A percentile compares a stretch with the other conserved stretches of the same genome.
phyloP scores from a whole-genome alignment of 92 coral and sea anemone genomes.

The Palythoa heliodiscus region DNA sequence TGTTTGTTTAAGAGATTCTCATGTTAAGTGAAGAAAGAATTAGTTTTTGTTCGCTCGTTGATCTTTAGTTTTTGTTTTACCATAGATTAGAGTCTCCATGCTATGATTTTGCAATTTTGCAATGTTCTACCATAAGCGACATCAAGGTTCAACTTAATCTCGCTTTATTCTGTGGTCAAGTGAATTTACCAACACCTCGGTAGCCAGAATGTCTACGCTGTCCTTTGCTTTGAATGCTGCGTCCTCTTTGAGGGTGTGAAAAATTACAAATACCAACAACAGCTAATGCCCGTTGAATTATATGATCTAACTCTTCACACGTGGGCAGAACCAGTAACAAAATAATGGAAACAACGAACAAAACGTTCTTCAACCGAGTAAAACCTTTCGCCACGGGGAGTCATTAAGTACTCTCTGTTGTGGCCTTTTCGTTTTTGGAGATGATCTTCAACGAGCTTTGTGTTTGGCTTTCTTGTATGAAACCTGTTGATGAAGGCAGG shows the following conservation, averaged over 20 bases:
- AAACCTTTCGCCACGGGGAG: conserved; percentile 9
- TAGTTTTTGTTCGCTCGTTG: conserved; percentile 15
- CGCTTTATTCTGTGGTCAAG: conserved; percentile 30
- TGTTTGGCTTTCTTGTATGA: neutral
- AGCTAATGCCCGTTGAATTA: conserved; percentile 59
- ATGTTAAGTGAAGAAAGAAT: conserved; percentile 14
- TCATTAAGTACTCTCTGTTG: neutral
- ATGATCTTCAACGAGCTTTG: neutral
- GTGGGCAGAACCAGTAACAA: conserved; percentile 32
- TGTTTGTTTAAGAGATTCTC: conserved; percentile 38
- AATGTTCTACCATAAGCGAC: neutral
- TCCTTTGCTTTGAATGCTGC: conserved; percentile 8
- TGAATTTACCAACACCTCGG: conserved; percentile 18
- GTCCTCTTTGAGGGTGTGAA: conserved; percentile 79
- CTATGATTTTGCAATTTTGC: neutral
- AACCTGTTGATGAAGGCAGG: neutral
- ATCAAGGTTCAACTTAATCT: neutral
- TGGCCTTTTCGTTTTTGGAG: neutral
- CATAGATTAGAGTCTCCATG: neutral
- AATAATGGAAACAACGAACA: conserved; percentile 26
- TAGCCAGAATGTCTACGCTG: conserved; percentile 40
- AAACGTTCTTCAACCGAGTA: neutral
- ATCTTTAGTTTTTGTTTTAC: neutral
- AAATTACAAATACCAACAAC: conserved; percentile 54
- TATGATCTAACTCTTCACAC: conserved; percentile 68